Evolutionary conservation across 2,113 vertebrate species (phyloP).

Genomic region (Calidris pygmaea): DNA sequence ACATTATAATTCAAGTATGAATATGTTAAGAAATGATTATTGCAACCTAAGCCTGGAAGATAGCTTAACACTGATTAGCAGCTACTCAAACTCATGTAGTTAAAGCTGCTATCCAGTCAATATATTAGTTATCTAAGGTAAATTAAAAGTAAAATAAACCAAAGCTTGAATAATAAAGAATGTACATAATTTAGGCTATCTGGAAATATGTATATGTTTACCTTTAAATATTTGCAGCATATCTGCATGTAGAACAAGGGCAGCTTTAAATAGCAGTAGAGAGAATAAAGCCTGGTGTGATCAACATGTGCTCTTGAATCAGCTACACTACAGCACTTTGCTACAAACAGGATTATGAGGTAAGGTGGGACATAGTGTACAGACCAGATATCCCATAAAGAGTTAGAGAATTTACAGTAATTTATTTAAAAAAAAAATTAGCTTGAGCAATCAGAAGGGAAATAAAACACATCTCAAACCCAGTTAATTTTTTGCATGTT

Average conservation of each 20-base stretch:
- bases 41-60: not conserved
- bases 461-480: not conserved
- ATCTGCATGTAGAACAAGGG: slow-evolving; percentile 34
- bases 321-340: not conserved
- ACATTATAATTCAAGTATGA: too few species aligned
- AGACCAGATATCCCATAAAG: not conserved
- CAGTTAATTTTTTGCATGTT: not conserved
- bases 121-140: not conserved
- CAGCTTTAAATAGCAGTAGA: slow-evolving; percentile 59
- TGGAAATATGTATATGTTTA: not conserved
- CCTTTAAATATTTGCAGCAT: slow-evolving; percentile 13
- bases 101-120: not conserved
- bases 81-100: not conserved
- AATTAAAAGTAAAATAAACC: not conserved
- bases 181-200: not conserved
- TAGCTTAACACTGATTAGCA: not conserved
- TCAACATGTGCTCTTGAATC: not conserved
- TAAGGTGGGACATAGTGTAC: not conserved
- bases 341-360: not conserved
- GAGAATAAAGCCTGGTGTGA: slow-evolving; percentile 29
- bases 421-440: not conserved
- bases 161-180: not conserved
- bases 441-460: not conserved
- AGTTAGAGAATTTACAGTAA: not conserved
- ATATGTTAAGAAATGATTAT: not conserved